Base-by-base conservation (phyloP, 2,113 vertebrate genomes). In the Varanus komodoensis region DNA sequence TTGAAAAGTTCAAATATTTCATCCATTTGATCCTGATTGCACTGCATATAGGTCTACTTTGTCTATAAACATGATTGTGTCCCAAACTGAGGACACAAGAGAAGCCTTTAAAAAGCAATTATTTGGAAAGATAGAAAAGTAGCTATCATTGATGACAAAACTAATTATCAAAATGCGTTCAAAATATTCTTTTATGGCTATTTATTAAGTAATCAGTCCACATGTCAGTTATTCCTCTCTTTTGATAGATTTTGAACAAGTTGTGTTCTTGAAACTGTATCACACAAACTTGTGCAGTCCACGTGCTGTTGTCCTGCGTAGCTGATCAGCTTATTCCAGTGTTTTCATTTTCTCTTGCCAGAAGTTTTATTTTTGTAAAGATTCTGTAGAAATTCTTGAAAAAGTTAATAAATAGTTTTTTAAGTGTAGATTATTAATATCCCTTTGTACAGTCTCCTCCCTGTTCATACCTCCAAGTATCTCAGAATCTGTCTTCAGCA, bases 381-480 rank as follows among this genome's bases (percentile, higher is more conserved):
- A n/a, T 73, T 78, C 44, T 84, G 48, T 11, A 57, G 57, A 52
- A 83, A 74, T 38, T 48, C 19, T 78, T 77, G 44, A n/a, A 64
- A 89, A 54, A 68, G 32, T 85, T 29, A 89, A 57, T 89, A 89
- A 89, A 84, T 89, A 25, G 25, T 17, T 38, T 89, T 75, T 79
- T 50, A 75, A 78, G 8, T 29, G 54, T 52, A 82, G 23, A 34
- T 48, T 73, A 74, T 78, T 84, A 54, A 15, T 82, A 69, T 44
- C 14, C 6, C 21, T 54, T 54, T 71, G 74, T 89, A 57, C 52
- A 69, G 32, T 50, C 19, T 89, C 32, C 69, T 38, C 34, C 61
- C 48, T 79, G 52, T 54, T 82, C 25, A 69, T 85, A 44, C 44
- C 64, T 29, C 9, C 32, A 75, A 61, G 80, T 48, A 83, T 48